Evolutionary conservation across 1,140 invertebrate genomes (phyloP), one percentile per base, ranked within the genome.

Genomic region (Diachasmimorpha longicaudata): DNA sequence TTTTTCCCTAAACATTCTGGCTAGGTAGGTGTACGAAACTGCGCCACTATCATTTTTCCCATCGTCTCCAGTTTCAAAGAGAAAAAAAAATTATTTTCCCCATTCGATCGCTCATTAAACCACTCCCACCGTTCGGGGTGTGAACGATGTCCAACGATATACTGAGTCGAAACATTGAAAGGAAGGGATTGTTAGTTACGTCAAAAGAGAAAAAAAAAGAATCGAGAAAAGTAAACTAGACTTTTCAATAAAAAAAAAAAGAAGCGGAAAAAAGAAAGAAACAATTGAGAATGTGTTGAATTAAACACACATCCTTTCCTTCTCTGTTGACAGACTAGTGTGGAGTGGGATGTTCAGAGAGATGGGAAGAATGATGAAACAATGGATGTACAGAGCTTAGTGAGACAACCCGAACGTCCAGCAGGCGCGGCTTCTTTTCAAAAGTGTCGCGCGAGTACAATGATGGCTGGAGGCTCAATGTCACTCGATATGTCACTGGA

Each of bases 251-350:
- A 75, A 78, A n/a, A 36, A 58, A 69, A 77, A 37, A 70, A n/a
- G 42, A 66, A 74, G 75, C n/a, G n/a, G n/a, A n/a, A n/a, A n/a
- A 77, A 74, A 74, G 73, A 82, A 82, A 81, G 44, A 77, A 25
- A 83, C 79, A 81, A 78, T 79, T 69, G 37, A 80, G 81, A 75
- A 84, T 84, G 82, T 86, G 85, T 85, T 81, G 79, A 78, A 84
- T 84, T 85, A 86, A 88, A 89, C 87, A 90, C 87, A 90, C 89
- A 89, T 91, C 91, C 91, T 91, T 92, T 92, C 90, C 90, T 91
- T 92, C 90, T 91, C 90, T 93, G 91, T 93, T 92, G 91, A 91
- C 92, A 93, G 92, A 92, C 86, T 84, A 88, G 83, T 86, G 85
- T 84, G 81, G 83, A 83, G 84, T 85, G 85, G 86, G 80, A 85